Evolutionary conservation across 2,797 vertebrate species (phyloP), one percentile per base, ranked within the genome.

Genomic region (Masticophis lateralis): DNA sequence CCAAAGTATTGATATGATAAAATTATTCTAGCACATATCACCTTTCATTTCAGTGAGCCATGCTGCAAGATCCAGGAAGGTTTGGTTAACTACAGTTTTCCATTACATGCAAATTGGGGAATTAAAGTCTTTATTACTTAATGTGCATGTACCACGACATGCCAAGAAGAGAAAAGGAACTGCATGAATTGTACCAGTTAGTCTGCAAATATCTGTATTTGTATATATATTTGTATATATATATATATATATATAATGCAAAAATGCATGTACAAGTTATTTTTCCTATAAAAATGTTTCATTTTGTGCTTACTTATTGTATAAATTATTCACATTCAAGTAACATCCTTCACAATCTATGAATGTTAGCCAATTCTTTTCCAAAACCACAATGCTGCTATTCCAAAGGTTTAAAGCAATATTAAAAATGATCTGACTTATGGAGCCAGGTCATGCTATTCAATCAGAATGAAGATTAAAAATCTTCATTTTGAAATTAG

Each of bases 401-500:
- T 66, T 56, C 7, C 57, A 79, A 63, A 86, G n/a, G 66, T 51
- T 63, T 37, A 20, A 86, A 10, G 57, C 79, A 91, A 69, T 57
- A 12, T 53, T 37, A 53, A 51, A 91, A 61, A 87, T 32, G 2
- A 90, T 57, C 11, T 57, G 53, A 13, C 8, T 74, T 47, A 28
- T 43, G 28, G 16, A 61, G 22, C 79, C 60, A 91, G 20, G 89
- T 22, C n/a, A 4, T 89, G 57, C 32, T 59, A 88, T 18, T 89
- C 14, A 53, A 43, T 5, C 18, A 89, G 32, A 91, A 51, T 37
- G 43, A 93, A 63, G n/a, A 60, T 43, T 59, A 61, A 12, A 86
- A 87, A 90, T 43, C n/a, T 61, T 74, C n/a, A 28, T 57, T 93
- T 86, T 88, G 56, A 91, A 89, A 89, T 89, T 89, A 86, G 69